These are phyloP conservation scores for Cebidichthys violaceus DNA, from an alignment of 2,113 vertebrate species.

Conservation along the genomic window DNA sequence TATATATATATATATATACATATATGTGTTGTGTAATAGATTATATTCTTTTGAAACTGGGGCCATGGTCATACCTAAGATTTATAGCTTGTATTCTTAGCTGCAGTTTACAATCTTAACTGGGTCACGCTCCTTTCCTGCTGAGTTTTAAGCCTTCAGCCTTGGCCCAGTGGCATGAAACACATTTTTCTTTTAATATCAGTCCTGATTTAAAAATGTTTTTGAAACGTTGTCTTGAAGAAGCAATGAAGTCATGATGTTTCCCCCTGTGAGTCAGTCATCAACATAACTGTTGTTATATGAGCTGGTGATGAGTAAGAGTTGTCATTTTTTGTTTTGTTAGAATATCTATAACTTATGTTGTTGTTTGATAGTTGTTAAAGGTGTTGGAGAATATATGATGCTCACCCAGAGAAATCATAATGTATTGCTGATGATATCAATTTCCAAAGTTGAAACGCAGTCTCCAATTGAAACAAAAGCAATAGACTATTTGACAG, in stretches of 20 bases:
- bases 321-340: neutral
- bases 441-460: neutral
- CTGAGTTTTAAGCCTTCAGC: conserved; percentile 52
- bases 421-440: neutral
- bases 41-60: conserved; percentile 35
- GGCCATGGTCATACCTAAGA: conserved; percentile 1
- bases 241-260: conserved; percentile 13
- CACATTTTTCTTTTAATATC: neutral
- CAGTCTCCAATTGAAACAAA: neutral
- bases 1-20: too few species aligned
- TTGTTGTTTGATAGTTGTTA: neutral
- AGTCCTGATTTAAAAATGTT: too few species aligned
- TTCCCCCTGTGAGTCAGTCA: conserved; percentile 9
- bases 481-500: too few species aligned
- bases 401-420: neutral
- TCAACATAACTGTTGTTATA: conserved; percentile 15
- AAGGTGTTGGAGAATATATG: neutral
- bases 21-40: neutral
- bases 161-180: conserved; percentile 35
- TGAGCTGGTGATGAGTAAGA: conserved; percentile 20
- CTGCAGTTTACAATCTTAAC: conserved; percentile 54
- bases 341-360: neutral
- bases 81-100: conserved; percentile 42
- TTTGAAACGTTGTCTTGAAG: conserved; percentile 51
- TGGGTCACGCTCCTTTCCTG: conserved; percentile 38